Base-by-base conservation (phyloP, 2,888 invertebrate species). In the Lycia hirtaria region DNA sequence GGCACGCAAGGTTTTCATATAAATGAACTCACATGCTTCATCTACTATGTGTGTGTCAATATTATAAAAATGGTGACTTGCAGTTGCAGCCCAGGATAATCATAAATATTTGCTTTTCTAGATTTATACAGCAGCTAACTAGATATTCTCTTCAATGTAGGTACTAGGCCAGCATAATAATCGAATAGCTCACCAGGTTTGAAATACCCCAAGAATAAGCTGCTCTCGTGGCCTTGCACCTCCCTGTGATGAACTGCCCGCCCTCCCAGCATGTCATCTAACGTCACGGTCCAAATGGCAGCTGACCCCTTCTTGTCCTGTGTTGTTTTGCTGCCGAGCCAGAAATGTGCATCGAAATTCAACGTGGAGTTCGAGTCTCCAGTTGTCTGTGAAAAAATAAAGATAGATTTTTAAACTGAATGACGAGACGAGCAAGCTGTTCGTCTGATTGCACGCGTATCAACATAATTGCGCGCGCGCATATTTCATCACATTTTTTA, bases 161-260 rank as follows among this genome's bases (percentile, higher is more conserved):
- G 9, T 26, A 26, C 26, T 9, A 26, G 26, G 26, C 26, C 6
- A 6, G 6, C 26, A n/a, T n/a, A n/a, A n/a, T n/a, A n/a, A n/a
- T n/a, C n/a, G n/a, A n/a, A n/a, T n/a, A n/a, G n/a, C n/a, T n/a
- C 72, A 94, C 95, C 95, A 69, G 94, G 93, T 73, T 94, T 94
- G 79, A 97, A 98, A 81, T 97, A 96, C 0, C 96, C 95, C 24
- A 97, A 85, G 87, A 98, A 98, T 66, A 94, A 81, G 69, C 96
- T 94, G 0, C 96, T 96, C 86, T 98, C 98, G 76, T 98, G 96
- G 2, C 96, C 95, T 88, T 98, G 96, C 4, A 95, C 95, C 88
- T 98, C 98, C 44, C 98, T 92, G 80, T 98, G 96, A 82, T 98
- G 97, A 2, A 98, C 95, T 0, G 98, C 97, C 6, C 92, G 94